Evolutionary conservation across 2,113 vertebrate genomes (phyloP).

Genomic region (Theristicus caerulescens): DNA sequence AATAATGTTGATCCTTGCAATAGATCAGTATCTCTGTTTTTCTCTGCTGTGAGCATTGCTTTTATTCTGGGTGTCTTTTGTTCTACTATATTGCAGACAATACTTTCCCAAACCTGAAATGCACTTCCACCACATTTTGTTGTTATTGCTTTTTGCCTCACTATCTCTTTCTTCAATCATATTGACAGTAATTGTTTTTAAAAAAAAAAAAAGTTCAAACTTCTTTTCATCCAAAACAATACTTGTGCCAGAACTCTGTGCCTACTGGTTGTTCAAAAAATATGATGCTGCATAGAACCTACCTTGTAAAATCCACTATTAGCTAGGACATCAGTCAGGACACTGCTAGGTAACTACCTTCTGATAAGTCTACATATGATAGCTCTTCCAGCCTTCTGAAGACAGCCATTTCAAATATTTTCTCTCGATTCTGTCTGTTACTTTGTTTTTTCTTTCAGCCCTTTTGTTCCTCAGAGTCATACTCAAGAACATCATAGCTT

Average conservation of each 20-base stretch:
- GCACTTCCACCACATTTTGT: slow-evolving; percentile 47
- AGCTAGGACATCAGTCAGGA: not conserved
- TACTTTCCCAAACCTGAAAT: slow-evolving; percentile 44
- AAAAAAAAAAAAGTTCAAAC: not conserved
- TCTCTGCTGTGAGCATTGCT: not conserved
- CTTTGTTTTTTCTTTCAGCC: not conserved
- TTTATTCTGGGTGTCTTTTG: slow-evolving; percentile 20
- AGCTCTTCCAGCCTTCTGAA: not conserved
- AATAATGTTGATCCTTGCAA: slow-evolving; percentile 7
- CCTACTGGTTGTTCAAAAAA: not conserved
- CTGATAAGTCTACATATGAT: not conserved
- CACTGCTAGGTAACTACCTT: not conserved
- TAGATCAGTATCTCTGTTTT: slow-evolving; percentile 46
- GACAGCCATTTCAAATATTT: not conserved
- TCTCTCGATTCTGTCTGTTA: not conserved
- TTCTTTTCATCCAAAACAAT: slow-evolving; percentile 16
- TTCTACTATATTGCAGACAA: slow-evolving; percentile 42
- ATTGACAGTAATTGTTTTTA: slow-evolving; percentile 34
- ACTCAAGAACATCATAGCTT: not conserved
- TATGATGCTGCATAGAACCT: not conserved
- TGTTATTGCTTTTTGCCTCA: slow-evolving; percentile 10
- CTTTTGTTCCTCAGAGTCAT: not conserved
- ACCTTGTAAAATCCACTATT: not conserved
- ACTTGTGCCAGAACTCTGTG: not conserved
- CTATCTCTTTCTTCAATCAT: slow-evolving; percentile 45